Evolutionary conservation across 2,888 invertebrate species (phyloP), one percentile per base, ranked within the genome.

Genomic region (Drosophila demipolita): DNA sequence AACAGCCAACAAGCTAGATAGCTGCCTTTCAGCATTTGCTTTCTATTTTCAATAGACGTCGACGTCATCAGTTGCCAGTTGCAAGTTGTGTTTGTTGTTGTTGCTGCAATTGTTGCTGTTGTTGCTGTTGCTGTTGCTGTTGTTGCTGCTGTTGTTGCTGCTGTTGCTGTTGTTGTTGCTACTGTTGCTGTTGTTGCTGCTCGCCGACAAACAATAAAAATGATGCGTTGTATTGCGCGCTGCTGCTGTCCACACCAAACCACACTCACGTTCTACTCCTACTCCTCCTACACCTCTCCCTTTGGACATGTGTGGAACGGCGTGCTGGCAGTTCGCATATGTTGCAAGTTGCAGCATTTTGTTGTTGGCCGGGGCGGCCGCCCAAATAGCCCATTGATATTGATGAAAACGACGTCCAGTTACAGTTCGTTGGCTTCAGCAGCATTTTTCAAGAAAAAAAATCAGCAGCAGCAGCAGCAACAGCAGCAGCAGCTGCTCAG

Each of bases 391-490:
- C 81, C 85, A 85, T 83, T 87, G 83, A 87, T 86, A 87, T 87
- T 86, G 87, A 86, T 86, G 86, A 82, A 87, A 86, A 86, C 83
- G 87, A 87, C 85, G 86, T 86, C 87, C 86, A 86, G 86, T 86
- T 85, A 86, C 86, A 86, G 86, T 86, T 86, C 86, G 86, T 86
- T 86, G 86, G 83, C 87, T 85, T 87, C 73, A 76, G 72, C 73
- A 73, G 78, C 87, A 80, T 84, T 85, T 86, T 86, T 82, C 83
- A 83, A 83, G 82, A 78, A 77, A 84, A 81, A 74, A 83, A 74
- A 73, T 65, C 62, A 58, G 73, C 80, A 75, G 59, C 72, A 55
- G 45, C 60, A 73, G 66, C 80, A 75, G 59, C 65, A 52, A 35
- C 71, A 73, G 66, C 62, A 58, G 73, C 80, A 75, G 59, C 72